Evolutionary conservation across 2,113 vertebrate species (phyloP).

Genomic region (Entelurus aequoreus): DNA sequence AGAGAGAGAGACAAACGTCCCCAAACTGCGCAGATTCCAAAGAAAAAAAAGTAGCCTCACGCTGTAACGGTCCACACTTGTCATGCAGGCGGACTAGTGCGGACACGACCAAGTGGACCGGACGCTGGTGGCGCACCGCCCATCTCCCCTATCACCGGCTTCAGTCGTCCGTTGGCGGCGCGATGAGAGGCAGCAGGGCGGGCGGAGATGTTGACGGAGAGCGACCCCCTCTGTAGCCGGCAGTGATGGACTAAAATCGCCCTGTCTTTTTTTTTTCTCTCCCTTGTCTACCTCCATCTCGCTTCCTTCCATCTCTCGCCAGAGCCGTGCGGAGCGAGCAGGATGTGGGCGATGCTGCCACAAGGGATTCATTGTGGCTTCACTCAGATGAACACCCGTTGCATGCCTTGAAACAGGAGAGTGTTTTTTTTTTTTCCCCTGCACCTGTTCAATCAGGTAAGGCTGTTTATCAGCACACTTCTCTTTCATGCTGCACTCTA

Average conservation of each 20-base stretch:
- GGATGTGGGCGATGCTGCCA: slow-evolving; percentile 70
- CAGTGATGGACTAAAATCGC: neutral
- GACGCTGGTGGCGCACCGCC: slow-evolving; percentile 50
- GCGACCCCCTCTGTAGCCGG: slow-evolving; percentile 33
- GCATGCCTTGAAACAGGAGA: slow-evolving; percentile 48
- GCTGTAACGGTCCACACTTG: slow-evolving; percentile 17
- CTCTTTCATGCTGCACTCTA: slow-evolving; percentile 20
- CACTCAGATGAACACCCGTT: slow-evolving; percentile 54
- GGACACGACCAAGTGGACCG: slow-evolving; percentile 29
- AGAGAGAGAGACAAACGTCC: slow-evolving; percentile 7
- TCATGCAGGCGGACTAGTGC: slow-evolving; percentile 40
- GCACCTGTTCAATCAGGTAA: slow-evolving; percentile 77
- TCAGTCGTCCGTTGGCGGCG: slow-evolving; percentile 62
- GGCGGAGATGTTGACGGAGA: slow-evolving; percentile 56
- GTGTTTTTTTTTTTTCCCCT: slow-evolving; percentile 39
- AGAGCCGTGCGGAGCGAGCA: slow-evolving; percentile 55
- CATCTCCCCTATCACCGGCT: slow-evolving; percentile 40
- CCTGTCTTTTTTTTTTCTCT: neutral
- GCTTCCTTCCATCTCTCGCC: slow-evolving; percentile 13
- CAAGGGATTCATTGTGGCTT: slow-evolving; percentile 67
- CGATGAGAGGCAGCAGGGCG: slow-evolving; percentile 36
- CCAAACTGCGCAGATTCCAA: slow-evolving; percentile 6
- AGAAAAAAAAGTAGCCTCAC: slow-evolving; percentile 28
- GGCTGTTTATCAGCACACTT: slow-evolving; percentile 22
- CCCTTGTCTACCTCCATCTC: neutral